phyloP scores from a whole-genome alignment of 2,888 invertebrate genomes.

The Rapana venosa region DNA sequence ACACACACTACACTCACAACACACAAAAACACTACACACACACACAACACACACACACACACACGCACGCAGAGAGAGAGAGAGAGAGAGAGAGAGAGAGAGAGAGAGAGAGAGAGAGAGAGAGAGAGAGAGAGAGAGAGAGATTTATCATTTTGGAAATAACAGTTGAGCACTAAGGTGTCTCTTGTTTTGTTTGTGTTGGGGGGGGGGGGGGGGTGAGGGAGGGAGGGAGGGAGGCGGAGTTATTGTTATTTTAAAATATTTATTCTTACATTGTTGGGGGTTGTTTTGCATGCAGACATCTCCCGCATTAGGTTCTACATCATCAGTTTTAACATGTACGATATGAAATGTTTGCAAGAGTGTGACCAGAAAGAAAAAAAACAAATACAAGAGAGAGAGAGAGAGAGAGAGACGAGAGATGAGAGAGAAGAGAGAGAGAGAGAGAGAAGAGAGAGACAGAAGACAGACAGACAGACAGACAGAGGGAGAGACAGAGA shows the following conservation, averaged over 20 bases:
- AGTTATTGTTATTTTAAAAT: no score
- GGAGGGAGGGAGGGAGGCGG: neutral
- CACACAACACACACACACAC: no score
- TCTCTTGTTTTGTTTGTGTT: neutral
- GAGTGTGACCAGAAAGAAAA: neutral
- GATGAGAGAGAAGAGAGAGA: neutral
- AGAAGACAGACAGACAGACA: neutral
- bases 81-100: slow-evolving; percentile 39
- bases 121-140: slow-evolving; percentile 17
- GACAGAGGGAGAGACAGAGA: neutral
- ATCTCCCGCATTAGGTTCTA: no score
- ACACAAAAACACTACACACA: no score
- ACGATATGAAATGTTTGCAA: no score
- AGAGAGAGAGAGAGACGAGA: neutral
- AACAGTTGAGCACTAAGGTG: neutral
- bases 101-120: slow-evolving; percentile 33
- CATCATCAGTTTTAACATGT: no score
- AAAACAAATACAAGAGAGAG: neutral
- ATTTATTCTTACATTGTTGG: no score
- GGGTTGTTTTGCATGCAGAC: no score
- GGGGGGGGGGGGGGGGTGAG: neutral
- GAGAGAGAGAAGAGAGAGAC: neutral
- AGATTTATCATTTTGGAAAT: neutral
- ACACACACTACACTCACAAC: no score
- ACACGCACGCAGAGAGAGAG: slow-evolving; percentile 16